Base-by-base conservation (phyloP, 1,140 invertebrate species). In the Neodiprion virginianus region DNA sequence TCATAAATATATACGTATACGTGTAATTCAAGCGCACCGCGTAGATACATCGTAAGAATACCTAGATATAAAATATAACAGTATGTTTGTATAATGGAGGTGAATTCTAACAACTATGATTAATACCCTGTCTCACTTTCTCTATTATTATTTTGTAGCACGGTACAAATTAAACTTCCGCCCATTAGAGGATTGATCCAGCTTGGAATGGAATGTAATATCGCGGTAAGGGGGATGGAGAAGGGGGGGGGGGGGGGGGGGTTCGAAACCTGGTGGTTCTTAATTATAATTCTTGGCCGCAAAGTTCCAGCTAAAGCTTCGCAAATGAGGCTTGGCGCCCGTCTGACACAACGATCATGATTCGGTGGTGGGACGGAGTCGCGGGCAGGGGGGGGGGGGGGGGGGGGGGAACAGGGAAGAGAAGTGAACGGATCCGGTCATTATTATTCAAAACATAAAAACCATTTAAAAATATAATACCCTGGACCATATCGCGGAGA, bases 401-500 rank as follows among this genome's bases (percentile, higher is more conserved):
- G n/a, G 48, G 8, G 40, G n/a, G n/a, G 50, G 11, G 72, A 4
- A 21, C 69, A 8, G 67, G 66, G 21, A 12, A 12, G 7, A 14
- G 40, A 11, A 12, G 48, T 53, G 72, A 14, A 8, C 10, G 53
- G 50, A 68, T 67, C 49, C n/a, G 23, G 40, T 69, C 76, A 87
- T 88, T 88, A 85, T 86, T 88, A 87, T 88, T 87, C 87, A 86
- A 88, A 88, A 87, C 85, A 86, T 86, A 87, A 85, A 87, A 88
- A 88, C 86, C 87, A 88, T 88, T 88, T 87, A 87, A 88, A 88
- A 88, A 87, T 87, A 82, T 88, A 88, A 88, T 88, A 86, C 86
- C 85, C 75, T 72, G 72, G 69, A 71, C 76, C 79, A 48, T 23
- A 66, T 21, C 69, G 23, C 67, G 17, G 61, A 50, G 48, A 61